phyloP scores from a whole-genome alignment of 1,140 invertebrate species.

The Drosophila elegans region DNA sequence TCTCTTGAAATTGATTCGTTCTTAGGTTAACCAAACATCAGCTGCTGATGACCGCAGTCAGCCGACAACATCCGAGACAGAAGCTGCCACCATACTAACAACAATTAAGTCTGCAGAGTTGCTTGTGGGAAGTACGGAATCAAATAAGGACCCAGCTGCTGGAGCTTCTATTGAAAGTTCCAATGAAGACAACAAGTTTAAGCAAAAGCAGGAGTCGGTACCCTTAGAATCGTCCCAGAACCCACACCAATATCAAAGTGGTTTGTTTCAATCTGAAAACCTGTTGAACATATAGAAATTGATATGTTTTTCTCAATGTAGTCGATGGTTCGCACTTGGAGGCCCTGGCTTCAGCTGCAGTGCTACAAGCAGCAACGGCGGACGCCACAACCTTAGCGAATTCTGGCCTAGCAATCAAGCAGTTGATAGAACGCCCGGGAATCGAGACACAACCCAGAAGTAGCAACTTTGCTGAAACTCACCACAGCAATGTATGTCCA shows the following conservation, averaged over 20 bases:
- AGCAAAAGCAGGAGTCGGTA: not conserved
- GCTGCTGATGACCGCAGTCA: conserved; percentile 11
- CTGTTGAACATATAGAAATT: not conserved
- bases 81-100: conserved; percentile 76
- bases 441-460: conserved; percentile 3
- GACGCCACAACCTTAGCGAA: conserved; percentile 31
- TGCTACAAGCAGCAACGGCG: conserved; percentile 65
- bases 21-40: conserved; percentile 7
- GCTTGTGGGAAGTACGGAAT: conserved; percentile 2
- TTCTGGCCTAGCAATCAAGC: conserved; percentile 21
- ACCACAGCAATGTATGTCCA: conserved; percentile 22
- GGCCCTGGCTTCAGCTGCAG: conserved; percentile 73
- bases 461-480: conserved; percentile 30
- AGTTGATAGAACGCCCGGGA: conserved; percentile 11
- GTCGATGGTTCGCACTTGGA: conserved; percentile 75
- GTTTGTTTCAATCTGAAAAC: conserved; percentile 25
- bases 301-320: conserved; percentile 16
- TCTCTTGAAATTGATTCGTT: not conserved
- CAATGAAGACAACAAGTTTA: conserved; percentile 10
- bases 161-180: conserved; percentile 27
- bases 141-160: conserved; percentile 22
- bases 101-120: conserved; percentile 72
- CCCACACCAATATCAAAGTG: conserved; percentile 38
- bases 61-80: conserved; percentile 66
- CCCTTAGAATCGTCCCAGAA: conserved; percentile 1